These are phyloP conservation scores for Phaethon lepturus DNA, from an alignment of 2,113 vertebrate genomes.

Conservation along the genomic window DNA sequence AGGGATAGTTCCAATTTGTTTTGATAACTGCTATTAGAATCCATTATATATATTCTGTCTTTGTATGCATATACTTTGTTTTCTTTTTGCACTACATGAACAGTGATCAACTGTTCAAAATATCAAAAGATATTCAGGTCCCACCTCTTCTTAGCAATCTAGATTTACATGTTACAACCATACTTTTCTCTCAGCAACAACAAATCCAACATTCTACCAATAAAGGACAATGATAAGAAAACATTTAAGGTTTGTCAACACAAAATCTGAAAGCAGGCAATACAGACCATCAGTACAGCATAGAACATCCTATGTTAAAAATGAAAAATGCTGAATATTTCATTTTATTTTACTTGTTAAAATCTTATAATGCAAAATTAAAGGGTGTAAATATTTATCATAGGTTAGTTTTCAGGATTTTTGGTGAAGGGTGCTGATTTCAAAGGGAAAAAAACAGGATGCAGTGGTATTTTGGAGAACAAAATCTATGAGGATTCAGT, in stretches of 20 bases:
- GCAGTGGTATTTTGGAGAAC: constrained; percentile 21
- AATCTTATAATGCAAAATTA: constrained; percentile 60
- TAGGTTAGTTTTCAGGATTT: constrained; percentile 26
- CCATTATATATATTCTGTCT: neutral
- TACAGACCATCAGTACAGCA: constrained; percentile 6
- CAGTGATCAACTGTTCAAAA: constrained; percentile 48
- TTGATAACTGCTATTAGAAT: constrained; percentile 20
- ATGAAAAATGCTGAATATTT: constrained; percentile 38
- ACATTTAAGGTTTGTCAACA: constrained; percentile 42
- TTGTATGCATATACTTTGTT: neutral
- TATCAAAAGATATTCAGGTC: constrained; percentile 6
- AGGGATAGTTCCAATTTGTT: constrained; percentile 7
- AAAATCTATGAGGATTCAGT: constrained; percentile 5
- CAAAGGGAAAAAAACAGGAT: neutral
- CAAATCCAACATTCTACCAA: constrained; percentile 48
- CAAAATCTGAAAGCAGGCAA: constrained; percentile 53
- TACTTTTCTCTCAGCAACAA: constrained; percentile 55
- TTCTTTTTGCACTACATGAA: constrained; percentile 58
- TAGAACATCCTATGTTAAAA: constrained; percentile 14
- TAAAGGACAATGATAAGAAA: constrained; percentile 49
- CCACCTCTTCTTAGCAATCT: constrained; percentile 38
- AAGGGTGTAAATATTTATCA: constrained; percentile 45
- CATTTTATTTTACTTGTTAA: constrained; percentile 50
- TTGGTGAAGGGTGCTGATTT: constrained; percentile 42
- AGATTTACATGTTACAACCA: constrained; percentile 57